These are phyloP conservation scores for Stenodera caucasica DNA, from an alignment of 2,888 invertebrate species.

Conservation along the genomic window DNA sequence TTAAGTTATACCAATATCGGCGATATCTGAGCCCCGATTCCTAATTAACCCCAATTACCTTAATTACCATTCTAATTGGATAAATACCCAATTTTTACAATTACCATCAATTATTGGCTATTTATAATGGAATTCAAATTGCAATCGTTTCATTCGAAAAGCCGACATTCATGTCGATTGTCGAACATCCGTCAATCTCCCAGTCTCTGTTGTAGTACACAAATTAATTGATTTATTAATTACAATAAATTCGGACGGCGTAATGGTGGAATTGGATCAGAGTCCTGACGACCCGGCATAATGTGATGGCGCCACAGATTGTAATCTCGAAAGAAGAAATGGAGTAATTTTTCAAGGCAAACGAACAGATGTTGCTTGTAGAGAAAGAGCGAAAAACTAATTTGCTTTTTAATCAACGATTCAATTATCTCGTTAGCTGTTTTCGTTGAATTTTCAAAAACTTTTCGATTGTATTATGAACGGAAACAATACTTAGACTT, in stretches of 20 bases:
- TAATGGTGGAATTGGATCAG: too few relatives aligned
- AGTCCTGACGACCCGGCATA: constrained; percentile 30
- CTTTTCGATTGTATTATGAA: constrained; percentile 16
- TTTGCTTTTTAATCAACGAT: constrained; percentile 9
- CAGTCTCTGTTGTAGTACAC: too few relatives aligned
- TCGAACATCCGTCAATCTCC: constrained; percentile 40
- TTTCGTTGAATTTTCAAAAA: constrained; percentile 23
- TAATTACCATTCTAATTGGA: not conserved
- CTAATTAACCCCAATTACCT: not conserved
- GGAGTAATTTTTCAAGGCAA: constrained; percentile 35
- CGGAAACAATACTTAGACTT: constrained; percentile 37
- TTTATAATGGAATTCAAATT: constrained; percentile 3
- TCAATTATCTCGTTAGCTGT: constrained; percentile 17
- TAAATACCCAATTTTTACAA: not conserved
- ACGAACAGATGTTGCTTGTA: constrained; percentile 34
- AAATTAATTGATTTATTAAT: too few relatives aligned
- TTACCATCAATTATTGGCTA: not conserved
- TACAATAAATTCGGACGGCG: too few relatives aligned
- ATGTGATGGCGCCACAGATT: constrained; percentile 35
- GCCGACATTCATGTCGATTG: constrained; percentile 36
- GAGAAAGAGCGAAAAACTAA: too few relatives aligned
- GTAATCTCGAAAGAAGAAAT: constrained; percentile 32
- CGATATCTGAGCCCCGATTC: too few relatives aligned
- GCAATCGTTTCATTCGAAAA: constrained; percentile 24
- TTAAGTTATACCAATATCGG: constrained; percentile 18